Evolutionary conservation across 2,888 invertebrate species (phyloP).

Genomic region (Philhelius pedissequus): DNA sequence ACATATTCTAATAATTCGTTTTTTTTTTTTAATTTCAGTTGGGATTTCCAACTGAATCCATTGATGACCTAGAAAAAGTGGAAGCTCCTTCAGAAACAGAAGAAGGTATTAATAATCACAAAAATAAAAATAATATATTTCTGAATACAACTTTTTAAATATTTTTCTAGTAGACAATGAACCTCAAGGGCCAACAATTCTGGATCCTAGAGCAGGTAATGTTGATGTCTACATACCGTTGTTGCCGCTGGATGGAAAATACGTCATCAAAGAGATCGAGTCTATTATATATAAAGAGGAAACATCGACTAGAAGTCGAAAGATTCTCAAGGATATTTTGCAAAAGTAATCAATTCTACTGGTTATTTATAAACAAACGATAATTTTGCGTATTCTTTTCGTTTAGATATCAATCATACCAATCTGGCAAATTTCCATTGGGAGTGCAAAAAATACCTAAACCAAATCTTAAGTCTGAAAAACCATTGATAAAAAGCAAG

Average conservation of each 20-base stretch:
- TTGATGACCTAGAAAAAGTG: conserved; percentile 83
- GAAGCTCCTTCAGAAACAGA: conserved; percentile 75
- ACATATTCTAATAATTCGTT: too few species aligned
- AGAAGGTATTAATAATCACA: conserved; percentile 12
- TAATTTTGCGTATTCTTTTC: conserved; percentile 34
- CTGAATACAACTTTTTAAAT: background rate
- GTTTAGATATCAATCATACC: conserved; percentile 82
- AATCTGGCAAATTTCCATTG: conserved; percentile 84
- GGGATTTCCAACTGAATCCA: conserved; percentile 86
- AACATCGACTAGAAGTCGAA: conserved; percentile 81
- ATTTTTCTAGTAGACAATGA: conserved; percentile 24
- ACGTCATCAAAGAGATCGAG: conserved; percentile 81
- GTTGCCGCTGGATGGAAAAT: conserved; percentile 83
- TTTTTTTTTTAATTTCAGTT: conserved; percentile 79
- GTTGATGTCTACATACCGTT: conserved; percentile 87
- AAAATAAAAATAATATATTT: background rate
- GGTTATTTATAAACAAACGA: background rate
- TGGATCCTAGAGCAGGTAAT: conserved; percentile 90
- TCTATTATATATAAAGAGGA: conserved; percentile 79
- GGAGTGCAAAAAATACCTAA: conserved; percentile 81
- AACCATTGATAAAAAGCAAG: conserved; percentile 75
- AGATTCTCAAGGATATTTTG: conserved; percentile 80
- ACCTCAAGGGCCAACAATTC: conserved; percentile 22
- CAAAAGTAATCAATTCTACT: conserved; percentile 78
- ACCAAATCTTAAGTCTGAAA: conserved; percentile 73